Base-by-base conservation (phyloP, 1,140 invertebrate species). In the Schlechtendalia chinensis region DNA sequence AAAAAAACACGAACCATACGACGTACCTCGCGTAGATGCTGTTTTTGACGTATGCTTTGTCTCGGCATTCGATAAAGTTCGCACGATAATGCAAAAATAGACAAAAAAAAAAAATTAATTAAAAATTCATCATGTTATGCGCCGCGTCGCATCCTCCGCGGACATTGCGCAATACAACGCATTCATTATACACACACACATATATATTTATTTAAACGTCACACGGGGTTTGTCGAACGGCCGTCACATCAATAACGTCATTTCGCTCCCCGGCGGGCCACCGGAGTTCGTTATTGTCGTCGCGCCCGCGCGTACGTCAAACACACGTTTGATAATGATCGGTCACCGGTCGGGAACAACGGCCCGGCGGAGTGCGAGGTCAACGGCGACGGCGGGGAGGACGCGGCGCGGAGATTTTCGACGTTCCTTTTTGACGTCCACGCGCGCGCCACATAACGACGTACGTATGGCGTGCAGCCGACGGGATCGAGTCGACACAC, bases 321-420 rank as follows among this genome's bases (percentile, higher is more conserved):
- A 72, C 47, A 6, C 69, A 39, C 69, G n/a, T n/a, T n/a, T n/a
- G n/a, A n/a, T 72, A 72, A 72, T 72, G 69, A 72, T 53, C 69
- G 1, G 54, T 72, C 69, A 14, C 27, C 19, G 50, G 24, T 14
- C 19, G 10, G 27, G 69, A 72, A 72, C 53, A 72, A 72, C 19
- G 45, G n/a, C n/a, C n/a, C n/a, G n/a, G n/a, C n/a, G n/a, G n/a
- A n/a, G n/a, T n/a, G n/a, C n/a, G n/a, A n/a, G n/a, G n/a, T n/a
- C n/a, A n/a, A n/a, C n/a, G n/a, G n/a, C n/a, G n/a, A n/a, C n/a
- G n/a, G n/a, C n/a, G n/a, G n/a, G n/a, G n/a, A n/a, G n/a, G n/a
- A n/a, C n/a, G n/a, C n/a, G 47, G 47, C 10, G 47, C 47, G 14
- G 47, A 12, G 47, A 50, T 50, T 50, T 50, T 45, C n/a, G n/a